phyloP scores from a whole-genome alignment of 1,140 invertebrate genomes.

The Conus betulinus region DNA sequence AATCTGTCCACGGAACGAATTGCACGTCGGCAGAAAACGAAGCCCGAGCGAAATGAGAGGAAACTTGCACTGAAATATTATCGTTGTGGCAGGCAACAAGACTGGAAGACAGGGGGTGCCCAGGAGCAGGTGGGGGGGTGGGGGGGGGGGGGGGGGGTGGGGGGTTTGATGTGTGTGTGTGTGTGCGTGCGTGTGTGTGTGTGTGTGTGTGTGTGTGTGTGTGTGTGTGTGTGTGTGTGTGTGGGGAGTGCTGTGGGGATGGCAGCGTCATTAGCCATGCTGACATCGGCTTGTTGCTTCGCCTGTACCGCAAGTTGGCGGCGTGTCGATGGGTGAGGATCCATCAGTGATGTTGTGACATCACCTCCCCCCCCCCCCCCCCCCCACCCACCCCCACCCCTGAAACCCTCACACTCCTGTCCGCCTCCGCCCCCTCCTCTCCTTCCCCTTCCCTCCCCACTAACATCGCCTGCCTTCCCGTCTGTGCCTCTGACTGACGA shows the following conservation, averaged over 20 bases:
- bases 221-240: too few relatives aligned
- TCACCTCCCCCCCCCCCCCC: not conserved
- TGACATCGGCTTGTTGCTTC: not conserved
- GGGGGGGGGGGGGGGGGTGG: not conserved
- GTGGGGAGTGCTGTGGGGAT: not conserved
- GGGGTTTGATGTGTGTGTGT: too few relatives aligned
- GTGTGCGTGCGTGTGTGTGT: too few relatives aligned
- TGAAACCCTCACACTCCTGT: not conserved
- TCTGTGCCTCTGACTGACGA: too few relatives aligned
- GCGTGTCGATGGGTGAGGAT: not conserved
- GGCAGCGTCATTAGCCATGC: not conserved
- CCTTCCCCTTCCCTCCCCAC: not conserved
- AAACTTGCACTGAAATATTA: not conserved
- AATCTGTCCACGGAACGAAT: constrained; percentile 27
- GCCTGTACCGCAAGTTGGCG: not conserved
- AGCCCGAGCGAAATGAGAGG: not conserved
- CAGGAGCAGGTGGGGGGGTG: too few relatives aligned
- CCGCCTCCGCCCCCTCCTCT: not conserved
- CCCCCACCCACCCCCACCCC: not conserved
- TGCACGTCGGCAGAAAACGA: constrained; percentile 16
- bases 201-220: too few relatives aligned
- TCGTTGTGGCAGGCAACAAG: not conserved
- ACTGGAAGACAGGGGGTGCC: too few relatives aligned
- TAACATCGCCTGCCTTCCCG: too few relatives aligned
- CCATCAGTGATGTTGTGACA: constrained; percentile 10